Evolutionary conservation across 64 coral and sea anemone species (phyloP), one percentile per base, ranked within the genome.

Genomic region (Pachyseris speciosa): DNA sequence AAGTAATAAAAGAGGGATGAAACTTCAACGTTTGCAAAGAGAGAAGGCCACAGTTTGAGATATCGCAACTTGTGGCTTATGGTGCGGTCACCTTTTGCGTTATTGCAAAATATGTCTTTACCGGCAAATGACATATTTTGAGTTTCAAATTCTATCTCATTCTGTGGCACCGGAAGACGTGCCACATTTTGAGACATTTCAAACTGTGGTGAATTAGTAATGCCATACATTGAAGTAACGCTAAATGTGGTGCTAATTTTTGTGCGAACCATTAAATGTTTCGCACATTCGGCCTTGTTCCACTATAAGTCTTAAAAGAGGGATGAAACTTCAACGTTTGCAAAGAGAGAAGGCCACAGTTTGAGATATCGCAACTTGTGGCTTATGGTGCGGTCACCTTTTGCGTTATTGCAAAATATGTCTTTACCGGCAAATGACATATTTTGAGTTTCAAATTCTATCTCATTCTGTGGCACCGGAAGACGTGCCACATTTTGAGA

Each of bases 351-450:
- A 70, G 67, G 13, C 67, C 67, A 37, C 20, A 37, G 67, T 37
- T 7, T 70, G 67, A 70, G 67, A 17, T 70, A 37, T 37, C 67
- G 9, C 67, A 70, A 70, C 12, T 37, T 70, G 36, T 19, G 67
- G 67, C 20, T 70, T 37, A 17, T 37, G 67, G 13, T 19, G 32
- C 2, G 67, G 33, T 17, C 67, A 37, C 37, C 7, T 70, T 39
- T 70, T 70, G 67, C 67, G 67, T 70, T 70, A 70, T 70, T 37
- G 67, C 67, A 7, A 70, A 70, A 9, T 37, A 19, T 70, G 67
- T 2, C 67, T 61, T 61, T n/a, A 61, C 12, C 57, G 57, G 12
- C 22, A 61, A 61, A 24, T 61, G 1, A 61, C 57, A 20, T 61
- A 61, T 61, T 61, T 61, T 24, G 57, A 61, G 22, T 61, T 61